These are phyloP conservation scores for Phocides pigmalion DNA, from an alignment of 1,140 invertebrate genomes.

Conservation along the genomic window DNA sequence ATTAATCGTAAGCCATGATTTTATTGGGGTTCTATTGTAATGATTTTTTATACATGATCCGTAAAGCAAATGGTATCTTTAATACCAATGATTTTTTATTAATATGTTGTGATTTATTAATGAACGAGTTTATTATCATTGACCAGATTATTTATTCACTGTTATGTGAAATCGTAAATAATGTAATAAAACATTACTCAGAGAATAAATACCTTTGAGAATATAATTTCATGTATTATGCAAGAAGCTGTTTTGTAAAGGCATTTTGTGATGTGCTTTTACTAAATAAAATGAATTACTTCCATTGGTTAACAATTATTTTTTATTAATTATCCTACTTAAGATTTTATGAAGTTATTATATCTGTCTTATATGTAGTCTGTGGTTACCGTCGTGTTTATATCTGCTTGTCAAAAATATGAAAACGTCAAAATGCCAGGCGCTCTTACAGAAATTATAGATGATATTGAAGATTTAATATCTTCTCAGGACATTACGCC, in stretches of 20 bases:
- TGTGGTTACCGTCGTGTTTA: background rate
- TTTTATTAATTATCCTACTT: no score
- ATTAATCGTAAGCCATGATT: constrained; percentile 48
- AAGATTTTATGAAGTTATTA: background rate
- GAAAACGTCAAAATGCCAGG: constrained; percentile 79
- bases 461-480: constrained; percentile 93
- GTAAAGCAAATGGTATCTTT: background rate
- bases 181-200: no score
- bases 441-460: constrained; percentile 87
- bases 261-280: no score
- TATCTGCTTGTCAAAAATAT: background rate
- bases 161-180: no score
- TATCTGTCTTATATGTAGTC: background rate
- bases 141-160: background rate
- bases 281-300: no score
- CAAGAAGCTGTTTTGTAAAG: no score
- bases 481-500: constrained; percentile 90
- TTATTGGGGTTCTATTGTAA: constrained; percentile 48
- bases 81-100: constrained; percentile 9
- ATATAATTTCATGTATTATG: no score
- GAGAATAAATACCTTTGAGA: no score
- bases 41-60: constrained; percentile 9
- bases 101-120: constrained; percentile 8
- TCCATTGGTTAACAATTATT: no score
- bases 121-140: background rate